Evolutionary conservation across 2,888 invertebrate species (phyloP).

Genomic region (Protodeltote pygarga): DNA sequence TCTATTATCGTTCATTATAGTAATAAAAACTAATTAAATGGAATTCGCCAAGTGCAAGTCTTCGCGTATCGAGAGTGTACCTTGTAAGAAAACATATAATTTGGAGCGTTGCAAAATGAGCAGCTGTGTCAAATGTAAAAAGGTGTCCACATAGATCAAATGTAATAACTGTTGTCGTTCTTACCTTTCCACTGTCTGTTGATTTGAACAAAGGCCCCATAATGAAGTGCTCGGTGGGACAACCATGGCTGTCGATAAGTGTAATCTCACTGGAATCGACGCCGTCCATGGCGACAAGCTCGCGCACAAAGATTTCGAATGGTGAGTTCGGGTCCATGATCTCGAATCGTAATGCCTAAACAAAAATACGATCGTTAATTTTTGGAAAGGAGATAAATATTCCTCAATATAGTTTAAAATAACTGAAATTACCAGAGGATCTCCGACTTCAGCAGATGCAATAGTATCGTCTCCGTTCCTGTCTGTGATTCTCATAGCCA

Average conservation of each 20-base stretch:
- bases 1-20: no score
- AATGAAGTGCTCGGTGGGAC: slow-evolving; percentile 97
- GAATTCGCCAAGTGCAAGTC: no score
- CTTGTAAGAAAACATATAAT: slow-evolving; percentile 3
- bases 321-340: slow-evolving; percentile 97
- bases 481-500: slow-evolving; percentile 97
- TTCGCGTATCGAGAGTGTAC: slow-evolving; percentile 9
- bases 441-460: slow-evolving; percentile 96
- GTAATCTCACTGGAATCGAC: slow-evolving; percentile 97
- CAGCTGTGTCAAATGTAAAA: not conserved
- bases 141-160: no score
- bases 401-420: not conserved
- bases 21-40: no score
- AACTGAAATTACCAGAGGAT: slow-evolving; percentile 88
- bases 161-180: not conserved
- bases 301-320: slow-evolving; percentile 97
- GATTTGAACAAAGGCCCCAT: slow-evolving; percentile 97
- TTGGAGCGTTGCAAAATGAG: not conserved
- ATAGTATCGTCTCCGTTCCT: slow-evolving; percentile 94
- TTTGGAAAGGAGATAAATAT: not conserved
- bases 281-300: slow-evolving; percentile 97
- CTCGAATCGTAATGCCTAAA: slow-evolving; percentile 93
- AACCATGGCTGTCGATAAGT: slow-evolving; percentile 96
- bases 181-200: slow-evolving; percentile 92
- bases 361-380: slow-evolving; percentile 60